Evolutionary conservation across 2,797 vertebrate species (phyloP).

Genomic region (Taeniopygia guttata): DNA sequence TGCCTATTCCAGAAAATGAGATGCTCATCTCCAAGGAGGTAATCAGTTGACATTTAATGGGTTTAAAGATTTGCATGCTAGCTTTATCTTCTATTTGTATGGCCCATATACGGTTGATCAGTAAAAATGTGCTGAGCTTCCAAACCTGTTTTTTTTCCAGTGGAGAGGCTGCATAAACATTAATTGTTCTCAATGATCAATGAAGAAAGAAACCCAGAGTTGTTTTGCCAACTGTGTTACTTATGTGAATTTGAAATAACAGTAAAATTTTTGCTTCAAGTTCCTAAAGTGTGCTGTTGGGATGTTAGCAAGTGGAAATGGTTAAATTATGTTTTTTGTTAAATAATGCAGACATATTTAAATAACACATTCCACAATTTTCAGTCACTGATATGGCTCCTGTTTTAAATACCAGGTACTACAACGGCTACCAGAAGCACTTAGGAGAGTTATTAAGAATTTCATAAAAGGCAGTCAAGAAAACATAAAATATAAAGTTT

Average conservation of each 20-base stretch:
- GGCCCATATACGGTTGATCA: not conserved
- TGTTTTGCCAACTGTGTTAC: not conserved
- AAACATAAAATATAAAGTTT: not conserved
- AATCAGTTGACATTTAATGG: conserved; percentile 18
- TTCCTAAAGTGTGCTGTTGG: not conserved
- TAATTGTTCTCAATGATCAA: not conserved
- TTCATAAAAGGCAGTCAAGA: not conserved
- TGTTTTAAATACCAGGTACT: not conserved
- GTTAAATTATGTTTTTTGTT: not conserved
- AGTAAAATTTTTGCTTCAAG: not conserved
- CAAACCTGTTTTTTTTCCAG: not conserved
- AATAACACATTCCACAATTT: not conserved
- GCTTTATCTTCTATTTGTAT: not conserved
- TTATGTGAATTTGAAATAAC: not conserved
- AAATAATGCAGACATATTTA: not conserved
- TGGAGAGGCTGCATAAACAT: not conserved
- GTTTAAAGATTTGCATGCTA: not conserved
- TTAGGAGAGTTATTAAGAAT: not conserved
- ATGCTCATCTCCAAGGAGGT: conserved; percentile 74
- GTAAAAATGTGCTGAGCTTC: not conserved
- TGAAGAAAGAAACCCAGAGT: not conserved
- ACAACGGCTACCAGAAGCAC: not conserved
- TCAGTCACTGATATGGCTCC: not conserved
- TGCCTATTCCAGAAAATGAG: conserved; percentile 78
- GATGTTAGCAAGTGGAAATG: not conserved